These are phyloP conservation scores for Argopecten irradians DNA, from an alignment of 1,140 invertebrate species.

Conservation along the genomic window DNA sequence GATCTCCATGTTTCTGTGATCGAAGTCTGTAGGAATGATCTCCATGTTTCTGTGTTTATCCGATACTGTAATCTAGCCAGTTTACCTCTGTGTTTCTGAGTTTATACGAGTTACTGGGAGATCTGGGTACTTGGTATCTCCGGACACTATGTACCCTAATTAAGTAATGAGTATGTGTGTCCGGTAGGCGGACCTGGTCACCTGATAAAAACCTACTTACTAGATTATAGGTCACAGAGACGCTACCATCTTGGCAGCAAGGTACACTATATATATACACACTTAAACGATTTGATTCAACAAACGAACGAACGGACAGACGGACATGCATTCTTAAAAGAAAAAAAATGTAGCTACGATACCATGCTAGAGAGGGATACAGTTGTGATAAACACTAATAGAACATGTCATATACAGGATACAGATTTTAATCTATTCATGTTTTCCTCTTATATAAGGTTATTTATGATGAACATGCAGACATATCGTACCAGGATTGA, in stretches of 20 bases:
- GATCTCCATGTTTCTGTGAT: too few species aligned
- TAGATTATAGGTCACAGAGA: neutral
- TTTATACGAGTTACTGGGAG: constrained; percentile 5
- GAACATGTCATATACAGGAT: too few species aligned
- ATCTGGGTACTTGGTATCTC: neutral
- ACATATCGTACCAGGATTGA: too few species aligned
- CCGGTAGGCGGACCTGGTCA: neutral
- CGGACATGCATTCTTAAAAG: too few species aligned
- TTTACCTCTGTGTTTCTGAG: neutral
- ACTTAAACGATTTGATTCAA: too few species aligned
- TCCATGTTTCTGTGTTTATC: neutral
- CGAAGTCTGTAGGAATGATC: neutral
- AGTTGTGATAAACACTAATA: too few species aligned
- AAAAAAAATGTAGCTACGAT: too few species aligned
- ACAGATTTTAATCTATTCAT: too few species aligned
- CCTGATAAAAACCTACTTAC: neutral
- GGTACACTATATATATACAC: neutral
- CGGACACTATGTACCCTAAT: neutral
- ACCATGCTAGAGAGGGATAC: too few species aligned
- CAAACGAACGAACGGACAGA: too few species aligned
- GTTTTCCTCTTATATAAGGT: too few species aligned
- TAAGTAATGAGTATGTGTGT: neutral
- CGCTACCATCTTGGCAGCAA: neutral
- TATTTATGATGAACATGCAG: too few species aligned
- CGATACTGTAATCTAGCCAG: neutral